Evolutionary conservation across 37 sponge, comb jelly and placozoan genomes (phyloP), one percentile per base, ranked within the genome.

Genomic region (Spongia lamella): DNA sequence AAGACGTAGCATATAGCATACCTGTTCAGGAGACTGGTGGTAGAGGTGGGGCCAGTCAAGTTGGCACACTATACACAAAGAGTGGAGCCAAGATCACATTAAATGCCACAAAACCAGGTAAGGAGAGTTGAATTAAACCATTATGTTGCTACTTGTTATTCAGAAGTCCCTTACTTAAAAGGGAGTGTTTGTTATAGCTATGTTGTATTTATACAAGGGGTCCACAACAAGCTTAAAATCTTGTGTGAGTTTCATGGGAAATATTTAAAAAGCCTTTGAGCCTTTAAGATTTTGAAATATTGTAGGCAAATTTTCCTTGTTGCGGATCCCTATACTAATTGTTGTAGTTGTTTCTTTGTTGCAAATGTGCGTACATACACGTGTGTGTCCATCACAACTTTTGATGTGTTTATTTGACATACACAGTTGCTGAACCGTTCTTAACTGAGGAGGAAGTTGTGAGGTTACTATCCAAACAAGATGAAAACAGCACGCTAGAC

Each of bases 391-490:
- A n/a, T n/a, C 53, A 19, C 14, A 14, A 14, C 17, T 17, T 17
- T 52, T 17, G 16, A 52, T 17, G 16, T 19, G 16, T 52, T 52
- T 17, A 52, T 52, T 52, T 52, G 53, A 14, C 53, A 14, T 19
- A 17, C 53, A 52, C 14, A 19, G 25, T 27, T 9, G 13, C 62
- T 20, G 56, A 33, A 3, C 58, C 73, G 53, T 17, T 7, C 59
- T n/a, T 58, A 20, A 75, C 16, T 14, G 55, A 64, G 40, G 72
- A 53, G 0, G 49, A 63, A 15, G 55, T 89, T 32, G 53, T 20
- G 34, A 27, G 69, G 51, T 30, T 77, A 65, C 58, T 89, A 7
- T 61, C 79, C 54, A 68, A 38, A 32, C 71, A 81, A 3, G n/a
- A 50, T 38, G 36, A 22, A 1, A 16, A 32, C 6, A 53, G 61